Conservation (phyloP, 2,113 vertebrate species). For the Leucopternis melanops region DNA sequence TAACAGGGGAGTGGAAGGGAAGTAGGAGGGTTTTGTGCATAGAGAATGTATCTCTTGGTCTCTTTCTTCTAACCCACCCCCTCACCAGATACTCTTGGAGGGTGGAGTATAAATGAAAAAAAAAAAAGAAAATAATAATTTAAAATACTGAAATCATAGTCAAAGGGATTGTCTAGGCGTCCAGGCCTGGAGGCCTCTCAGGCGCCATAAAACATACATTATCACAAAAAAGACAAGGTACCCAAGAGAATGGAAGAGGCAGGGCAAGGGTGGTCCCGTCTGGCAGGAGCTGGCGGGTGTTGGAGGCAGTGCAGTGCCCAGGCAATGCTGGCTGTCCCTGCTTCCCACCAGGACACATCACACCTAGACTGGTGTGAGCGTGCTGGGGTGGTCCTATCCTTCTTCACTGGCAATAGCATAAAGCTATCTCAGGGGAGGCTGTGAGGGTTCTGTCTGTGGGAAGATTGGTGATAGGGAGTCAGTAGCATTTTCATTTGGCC, state of each 20-base stretch:
- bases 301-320: neutral
- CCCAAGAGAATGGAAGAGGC: neutral
- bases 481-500: neutral
- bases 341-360: neutral
- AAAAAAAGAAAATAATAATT: constrained; percentile 33
- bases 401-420: fast-evolving
- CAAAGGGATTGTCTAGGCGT: constrained; percentile 27
- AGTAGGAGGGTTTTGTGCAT: constrained; percentile 49
- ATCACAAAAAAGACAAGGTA: neutral
- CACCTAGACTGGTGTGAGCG: fast-evolving
- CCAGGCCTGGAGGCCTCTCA: constrained; percentile 16
- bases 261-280: neutral
- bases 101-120: constrained; percentile 33
- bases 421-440: neutral
- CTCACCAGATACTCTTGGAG: constrained; percentile 56
- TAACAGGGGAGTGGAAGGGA: constrained; percentile 67
- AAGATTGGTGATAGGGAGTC: fast-evolving
- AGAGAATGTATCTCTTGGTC: constrained; percentile 48
- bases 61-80: constrained; percentile 44
- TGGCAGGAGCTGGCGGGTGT: neutral
- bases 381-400: neutral
- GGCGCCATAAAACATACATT: neutral
- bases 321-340: neutral
- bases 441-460: neutral
- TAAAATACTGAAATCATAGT: constrained; percentile 18